Conservation (phyloP, 37 sponge, comb jelly and placozoan genomes). For the Beroe ovata region DNA sequence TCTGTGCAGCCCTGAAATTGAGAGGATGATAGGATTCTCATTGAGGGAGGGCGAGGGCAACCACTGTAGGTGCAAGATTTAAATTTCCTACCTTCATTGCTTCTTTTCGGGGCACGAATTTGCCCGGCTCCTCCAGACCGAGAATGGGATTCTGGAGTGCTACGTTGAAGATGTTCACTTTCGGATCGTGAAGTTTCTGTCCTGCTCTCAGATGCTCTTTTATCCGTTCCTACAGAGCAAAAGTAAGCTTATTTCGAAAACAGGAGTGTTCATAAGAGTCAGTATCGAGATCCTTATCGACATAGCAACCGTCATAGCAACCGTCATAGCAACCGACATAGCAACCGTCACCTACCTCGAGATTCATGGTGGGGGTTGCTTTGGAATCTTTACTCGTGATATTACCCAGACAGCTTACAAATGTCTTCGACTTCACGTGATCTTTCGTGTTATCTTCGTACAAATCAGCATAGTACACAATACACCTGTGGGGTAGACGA, state of each 20-base stretch:
- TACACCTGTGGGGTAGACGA: conserved; percentile 9
- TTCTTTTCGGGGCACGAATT: neutral
- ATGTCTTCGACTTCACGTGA: conserved; percentile 38
- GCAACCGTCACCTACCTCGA: too few relatives aligned
- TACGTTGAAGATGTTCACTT: conserved; percentile 63
- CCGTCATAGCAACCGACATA: too few relatives aligned
- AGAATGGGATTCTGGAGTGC: conserved; percentile 46
- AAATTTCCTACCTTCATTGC: neutral
- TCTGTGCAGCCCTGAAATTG: conserved; percentile 28
- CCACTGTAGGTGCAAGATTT: too few relatives aligned
- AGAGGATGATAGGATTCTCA: too few relatives aligned
- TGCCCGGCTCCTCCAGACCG: conserved; percentile 13
- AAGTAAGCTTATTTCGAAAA: neutral
- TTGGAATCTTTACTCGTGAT: neutral
- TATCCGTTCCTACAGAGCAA: conserved; percentile 12
- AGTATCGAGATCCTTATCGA: too few relatives aligned
- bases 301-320: too few relatives aligned
- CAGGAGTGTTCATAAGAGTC: too few relatives aligned
- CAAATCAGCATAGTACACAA: conserved; percentile 31
- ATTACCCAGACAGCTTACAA: conserved; percentile 27
- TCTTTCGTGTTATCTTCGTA: conserved; percentile 65
- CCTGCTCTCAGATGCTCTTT: conserved; percentile 54
- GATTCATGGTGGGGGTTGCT: conserved; percentile 1
- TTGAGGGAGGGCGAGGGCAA: too few relatives aligned
- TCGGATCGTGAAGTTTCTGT: conserved; percentile 60